Evolutionary conservation across 2,113 vertebrate genomes (phyloP).

Genomic region (Phalacrocorax aristotelis): DNA sequence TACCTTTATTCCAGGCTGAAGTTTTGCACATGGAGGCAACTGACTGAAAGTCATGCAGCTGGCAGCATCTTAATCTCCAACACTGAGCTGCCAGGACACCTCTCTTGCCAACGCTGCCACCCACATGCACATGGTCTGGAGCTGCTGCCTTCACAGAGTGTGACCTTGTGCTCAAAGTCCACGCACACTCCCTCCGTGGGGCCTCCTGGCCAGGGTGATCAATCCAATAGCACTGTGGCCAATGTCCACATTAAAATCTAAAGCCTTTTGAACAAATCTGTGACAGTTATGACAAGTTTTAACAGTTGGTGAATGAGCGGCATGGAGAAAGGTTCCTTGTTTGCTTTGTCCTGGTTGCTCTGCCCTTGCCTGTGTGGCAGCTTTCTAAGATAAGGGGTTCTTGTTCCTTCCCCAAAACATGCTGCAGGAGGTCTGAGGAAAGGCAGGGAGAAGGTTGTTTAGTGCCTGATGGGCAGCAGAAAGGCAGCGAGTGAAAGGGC

Average conservation of each 20-base stretch:
- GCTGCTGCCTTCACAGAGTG: not conserved
- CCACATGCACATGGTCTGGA: not conserved
- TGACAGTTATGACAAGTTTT: not conserved
- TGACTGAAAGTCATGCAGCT: not conserved
- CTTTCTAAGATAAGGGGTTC: not conserved
- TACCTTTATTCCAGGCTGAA: not conserved
- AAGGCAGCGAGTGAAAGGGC: not conserved
- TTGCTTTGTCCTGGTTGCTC: not conserved
- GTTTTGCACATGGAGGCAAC: not conserved
- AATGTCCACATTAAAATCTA: not conserved
- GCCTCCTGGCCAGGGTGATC: not conserved
- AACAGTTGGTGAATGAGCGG: rapidly evolving
- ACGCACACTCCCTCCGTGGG: rapidly evolving
- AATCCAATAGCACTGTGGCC: not conserved
- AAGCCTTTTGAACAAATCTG: not conserved
- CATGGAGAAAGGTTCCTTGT: rapidly evolving
- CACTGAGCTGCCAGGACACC: not conserved
- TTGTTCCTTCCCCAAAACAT: not conserved
- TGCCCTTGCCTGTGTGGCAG: not conserved
- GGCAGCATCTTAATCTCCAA: not conserved
- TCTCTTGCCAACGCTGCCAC: not conserved
- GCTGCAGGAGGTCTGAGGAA: not conserved
- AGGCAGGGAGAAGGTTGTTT: rapidly evolving
- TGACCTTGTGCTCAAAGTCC: not conserved
- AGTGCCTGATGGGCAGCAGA: not conserved